Evolutionary conservation across 37 sponge, comb jelly and placozoan genomes (phyloP).

Genomic region (Halisarca cf. caerulea): DNA sequence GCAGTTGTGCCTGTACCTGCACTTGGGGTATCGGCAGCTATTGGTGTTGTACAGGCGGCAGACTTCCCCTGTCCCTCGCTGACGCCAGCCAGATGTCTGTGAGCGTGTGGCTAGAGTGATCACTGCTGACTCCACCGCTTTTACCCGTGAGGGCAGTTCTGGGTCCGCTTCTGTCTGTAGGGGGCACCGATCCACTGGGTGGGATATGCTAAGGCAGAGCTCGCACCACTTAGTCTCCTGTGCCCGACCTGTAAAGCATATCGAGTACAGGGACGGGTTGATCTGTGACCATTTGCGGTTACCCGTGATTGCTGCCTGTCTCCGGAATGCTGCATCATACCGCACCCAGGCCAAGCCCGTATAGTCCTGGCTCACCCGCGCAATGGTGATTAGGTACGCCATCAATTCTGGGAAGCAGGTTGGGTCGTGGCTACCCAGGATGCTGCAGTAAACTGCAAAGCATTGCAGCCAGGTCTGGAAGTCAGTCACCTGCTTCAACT

Average conservation of each 20-base stretch:
- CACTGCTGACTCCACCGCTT: neutral
- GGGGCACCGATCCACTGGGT: neutral
- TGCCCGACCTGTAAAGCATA: conserved; percentile 30
- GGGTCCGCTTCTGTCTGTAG: neutral
- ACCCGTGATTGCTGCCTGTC: conserved; percentile 26
- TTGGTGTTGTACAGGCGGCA: neutral
- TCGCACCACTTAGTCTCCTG: neutral
- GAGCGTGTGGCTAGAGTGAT: neutral
- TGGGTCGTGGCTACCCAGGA: neutral
- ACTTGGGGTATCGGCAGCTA: neutral
- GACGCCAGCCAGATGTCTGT: neutral
- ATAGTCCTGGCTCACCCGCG: neutral
- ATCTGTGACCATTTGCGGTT: neutral
- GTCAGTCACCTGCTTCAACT: neutral
- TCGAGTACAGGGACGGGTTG: conserved; percentile 20
- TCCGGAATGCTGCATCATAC: conserved; percentile 19
- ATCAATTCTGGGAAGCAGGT: neutral
- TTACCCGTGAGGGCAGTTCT: neutral
- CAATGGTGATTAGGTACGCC: neutral
- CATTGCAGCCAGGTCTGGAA: neutral
- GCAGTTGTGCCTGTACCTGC: neutral
- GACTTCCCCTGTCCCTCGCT: neutral
- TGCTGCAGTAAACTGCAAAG: neutral
- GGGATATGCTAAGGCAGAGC: conserved; percentile 23
- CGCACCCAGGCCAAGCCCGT: conserved; percentile 16